phyloP scores from a whole-genome alignment of 1,140 invertebrate species.

The Proales similis region DNA sequence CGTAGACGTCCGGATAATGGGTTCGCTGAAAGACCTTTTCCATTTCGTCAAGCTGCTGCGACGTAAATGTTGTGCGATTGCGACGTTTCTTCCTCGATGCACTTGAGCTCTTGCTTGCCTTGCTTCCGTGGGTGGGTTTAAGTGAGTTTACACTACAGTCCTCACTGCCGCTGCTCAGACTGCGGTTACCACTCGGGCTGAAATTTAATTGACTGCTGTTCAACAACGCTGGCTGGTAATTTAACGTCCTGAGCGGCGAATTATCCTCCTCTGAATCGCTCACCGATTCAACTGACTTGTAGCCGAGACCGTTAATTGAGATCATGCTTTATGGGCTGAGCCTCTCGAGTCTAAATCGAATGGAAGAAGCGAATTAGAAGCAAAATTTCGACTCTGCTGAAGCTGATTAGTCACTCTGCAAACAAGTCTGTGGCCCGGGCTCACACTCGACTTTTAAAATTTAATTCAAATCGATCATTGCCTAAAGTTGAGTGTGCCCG shows the following conservation, averaged over 20 bases:
- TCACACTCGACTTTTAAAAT: no score
- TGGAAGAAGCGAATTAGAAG: no score
- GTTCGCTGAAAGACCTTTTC: constrained; percentile 86
- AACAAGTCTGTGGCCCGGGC: no score
- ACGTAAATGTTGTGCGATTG: constrained; percentile 80
- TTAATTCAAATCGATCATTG: no score
- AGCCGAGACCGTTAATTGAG: no score
- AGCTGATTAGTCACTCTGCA: no score
- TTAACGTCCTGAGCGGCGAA: constrained; percentile 18
- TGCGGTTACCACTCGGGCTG: constrained; percentile 14
- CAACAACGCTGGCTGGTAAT: no score
- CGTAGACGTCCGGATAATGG: constrained; percentile 92
- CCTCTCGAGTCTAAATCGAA: no score
- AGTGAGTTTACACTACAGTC: not conserved
- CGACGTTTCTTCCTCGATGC: constrained; percentile 33
- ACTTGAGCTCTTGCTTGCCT: constrained; percentile 3
- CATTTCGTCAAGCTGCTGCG: constrained; percentile 85
- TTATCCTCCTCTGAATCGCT: not conserved
- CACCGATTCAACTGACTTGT: not conserved
- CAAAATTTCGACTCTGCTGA: no score
- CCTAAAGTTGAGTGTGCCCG: no score
- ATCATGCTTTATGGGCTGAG: no score
- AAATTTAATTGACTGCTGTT: constrained; percentile 22
- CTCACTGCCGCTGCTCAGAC: constrained; percentile 26
- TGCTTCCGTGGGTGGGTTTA: constrained; percentile 1